These are phyloP conservation scores for Novumbra hubbsi DNA, from an alignment of 2,797 vertebrate species.

Conservation along the genomic window DNA sequence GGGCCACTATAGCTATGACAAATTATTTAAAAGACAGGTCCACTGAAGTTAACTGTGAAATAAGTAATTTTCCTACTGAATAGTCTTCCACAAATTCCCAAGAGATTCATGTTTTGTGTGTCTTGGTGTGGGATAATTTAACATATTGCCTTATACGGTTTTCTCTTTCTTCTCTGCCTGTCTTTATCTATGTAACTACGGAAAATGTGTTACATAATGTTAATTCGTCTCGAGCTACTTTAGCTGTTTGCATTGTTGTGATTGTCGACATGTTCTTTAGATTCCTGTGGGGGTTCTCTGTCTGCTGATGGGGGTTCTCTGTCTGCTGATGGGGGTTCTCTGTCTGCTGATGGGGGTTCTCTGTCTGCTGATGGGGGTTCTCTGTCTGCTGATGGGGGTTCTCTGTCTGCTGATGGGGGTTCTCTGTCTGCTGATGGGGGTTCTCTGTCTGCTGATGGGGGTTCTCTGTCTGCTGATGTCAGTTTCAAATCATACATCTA, in stretches of 20 bases:
- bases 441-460: background rate
- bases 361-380: background rate
- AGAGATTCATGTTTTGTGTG: no score
- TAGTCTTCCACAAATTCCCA: no score
- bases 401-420: background rate
- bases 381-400: background rate
- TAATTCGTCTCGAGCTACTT: background rate
- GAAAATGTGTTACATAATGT: background rate
- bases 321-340: background rate
- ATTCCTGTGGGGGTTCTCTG: background rate
- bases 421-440: background rate
- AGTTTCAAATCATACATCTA: constrained; percentile 38
- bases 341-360: background rate
- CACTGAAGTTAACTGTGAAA: no score
- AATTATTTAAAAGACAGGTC: no score
- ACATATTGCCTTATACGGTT: background rate
- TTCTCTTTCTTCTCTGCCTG: background rate
- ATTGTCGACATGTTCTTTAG: background rate
- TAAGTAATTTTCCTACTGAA: no score
- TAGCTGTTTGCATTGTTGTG: no score
- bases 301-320: background rate
- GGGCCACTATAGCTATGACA: no score
- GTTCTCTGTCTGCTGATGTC: constrained; percentile 13
- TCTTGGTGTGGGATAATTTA: no score
- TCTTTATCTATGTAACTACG: background rate